Percentiles rank a stretch among this genome's conserved stretches.
phyloP scores from a whole-genome alignment of 64 coral and sea anemone species.

The Porites australiensis region DNA sequence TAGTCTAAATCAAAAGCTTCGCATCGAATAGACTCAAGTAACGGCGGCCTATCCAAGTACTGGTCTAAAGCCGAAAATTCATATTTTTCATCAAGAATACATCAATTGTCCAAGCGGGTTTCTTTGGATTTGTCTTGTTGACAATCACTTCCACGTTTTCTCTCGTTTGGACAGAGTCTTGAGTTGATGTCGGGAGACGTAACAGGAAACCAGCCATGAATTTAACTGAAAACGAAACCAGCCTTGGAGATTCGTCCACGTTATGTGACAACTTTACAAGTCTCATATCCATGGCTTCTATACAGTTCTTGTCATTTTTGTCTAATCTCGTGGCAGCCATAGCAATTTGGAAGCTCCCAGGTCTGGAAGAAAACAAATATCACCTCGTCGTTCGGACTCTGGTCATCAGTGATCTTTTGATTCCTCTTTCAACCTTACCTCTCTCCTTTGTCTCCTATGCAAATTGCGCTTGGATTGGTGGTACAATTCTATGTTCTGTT shows the following conservation, averaged over 20 bases:
- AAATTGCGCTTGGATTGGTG: slow-evolving; percentile 66
- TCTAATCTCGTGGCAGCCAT: slow-evolving; percentile 69
- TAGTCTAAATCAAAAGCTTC: not conserved
- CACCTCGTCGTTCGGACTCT: slow-evolving; percentile 79
- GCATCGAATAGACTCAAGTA: too few species aligned
- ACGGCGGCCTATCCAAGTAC: too few species aligned
- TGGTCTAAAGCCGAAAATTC: too few species aligned
- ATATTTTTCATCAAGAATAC: too few species aligned
- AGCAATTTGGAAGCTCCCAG: slow-evolving; percentile 86
- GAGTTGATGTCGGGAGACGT: not conserved
- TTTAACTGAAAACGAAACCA: not conserved
- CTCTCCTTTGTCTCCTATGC: slow-evolving; percentile 62
- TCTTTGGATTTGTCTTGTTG: too few species aligned
- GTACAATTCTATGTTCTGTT: slow-evolving; percentile 56
- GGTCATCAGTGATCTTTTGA: slow-evolving; percentile 64
- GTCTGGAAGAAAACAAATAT: slow-evolving; percentile 72
- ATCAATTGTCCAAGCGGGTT: too few species aligned
- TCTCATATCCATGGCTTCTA: slow-evolving; percentile 6
- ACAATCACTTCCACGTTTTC: not conserved
- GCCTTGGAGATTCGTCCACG: not conserved
- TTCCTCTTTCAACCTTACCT: slow-evolving; percentile 66
- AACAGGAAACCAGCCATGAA: not conserved
- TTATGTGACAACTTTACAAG: not conserved
- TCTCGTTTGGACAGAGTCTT: not conserved
- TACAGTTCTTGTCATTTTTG: slow-evolving; percentile 58